Base-by-base conservation (phyloP, 2,113 vertebrate genomes). In the Atractosteus spatula region DNA sequence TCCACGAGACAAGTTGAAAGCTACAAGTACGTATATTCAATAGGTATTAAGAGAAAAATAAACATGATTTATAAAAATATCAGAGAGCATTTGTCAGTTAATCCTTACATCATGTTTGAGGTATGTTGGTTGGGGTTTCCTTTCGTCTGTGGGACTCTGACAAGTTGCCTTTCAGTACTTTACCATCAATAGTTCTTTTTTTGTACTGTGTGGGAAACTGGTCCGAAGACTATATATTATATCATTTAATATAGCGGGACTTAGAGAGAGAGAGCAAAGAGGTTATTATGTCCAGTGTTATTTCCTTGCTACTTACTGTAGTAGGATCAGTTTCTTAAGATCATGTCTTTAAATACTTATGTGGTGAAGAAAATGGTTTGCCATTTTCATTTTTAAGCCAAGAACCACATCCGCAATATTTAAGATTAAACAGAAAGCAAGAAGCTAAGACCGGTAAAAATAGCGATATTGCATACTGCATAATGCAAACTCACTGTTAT, bases 1-100 rank as follows among this genome's bases (percentile, higher is more conserved):
- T 97, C 96, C 4, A 90, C 91, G 68, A 93, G 83, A 2, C 94
- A 96, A 68, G 93, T 99, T 80, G 97, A 99, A 85, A 96, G 95
- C 85, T 99, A 97, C 91, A 98, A 94, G 97, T 99, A 84, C 69
- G 93, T 88, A 55, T 75, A 51, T 51, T 51, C 5, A 51, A 51
- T 51, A 51, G 47, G 47, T 10, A 42, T 14, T 29, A 66, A 11
- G 10, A 13, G 64, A 10, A 43, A 47, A 47, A 43, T 29, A 47
- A 3, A 16, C 17, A 14, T 66, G 4, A 8, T 3, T 42, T 47
- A n/a, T n/a, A 16, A 42, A 16, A 66, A 42, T 47, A 43, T 66
- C 45, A 12, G 65, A 7, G 41, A 16, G 12, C 65, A 13, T 66
- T 14, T 66, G 64, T 51, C 47, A 51, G 47, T 51, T 51, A 42